Evolutionary conservation across 2,888 invertebrate species (phyloP), one percentile per base, ranked within the genome.

Genomic region (Ormyrus pomaceus): DNA sequence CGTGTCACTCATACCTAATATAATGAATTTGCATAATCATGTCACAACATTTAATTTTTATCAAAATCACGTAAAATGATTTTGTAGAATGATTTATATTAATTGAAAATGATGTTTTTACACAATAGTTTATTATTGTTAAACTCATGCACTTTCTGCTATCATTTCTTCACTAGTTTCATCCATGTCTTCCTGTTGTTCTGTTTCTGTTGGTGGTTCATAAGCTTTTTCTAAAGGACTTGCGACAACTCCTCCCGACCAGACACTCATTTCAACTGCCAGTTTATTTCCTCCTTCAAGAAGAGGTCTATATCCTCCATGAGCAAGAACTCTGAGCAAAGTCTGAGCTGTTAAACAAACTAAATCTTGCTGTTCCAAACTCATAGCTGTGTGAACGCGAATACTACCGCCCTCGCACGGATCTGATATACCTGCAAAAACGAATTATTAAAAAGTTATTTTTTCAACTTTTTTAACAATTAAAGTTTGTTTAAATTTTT

Each of bases 331-430:
- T 68, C 99, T 93, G 0, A 99, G 92, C 6, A 99, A 91, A 0
- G 97, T 98, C 92, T 99, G 99, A 0, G 98, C 97, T 5, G 98
- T 98, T 86, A 96, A 94, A 86, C 99, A 98, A 83, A 98, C 97
- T 81, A 95, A 92, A 92, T 99, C 99, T 92, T 98, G 96, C 88
- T 98, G 97, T 88, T 97, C 96, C 74, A 98, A 92, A 5, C 96
- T 95, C 92, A 99, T 95, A 2, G 96, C 95, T 5, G 97, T 97
- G 91, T 98, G 98, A 2, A 98, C 96, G 6, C 98, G 93, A 81
- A 96, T 94, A 85, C 96, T 96, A 5, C 96, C 96, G 65, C 95
- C 95, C 91, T 98, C 98, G 90, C 98, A 98, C 0, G 98, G 99
- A 92, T 99, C 99, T 0, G 96, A 95, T 83, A 98, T 96, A 65